A percentile compares a stretch with the other conserved stretches of the same genome.
Evolutionary conservation across 2,113 vertebrate species (phyloP).

Genomic region (Felis chaus): DNA sequence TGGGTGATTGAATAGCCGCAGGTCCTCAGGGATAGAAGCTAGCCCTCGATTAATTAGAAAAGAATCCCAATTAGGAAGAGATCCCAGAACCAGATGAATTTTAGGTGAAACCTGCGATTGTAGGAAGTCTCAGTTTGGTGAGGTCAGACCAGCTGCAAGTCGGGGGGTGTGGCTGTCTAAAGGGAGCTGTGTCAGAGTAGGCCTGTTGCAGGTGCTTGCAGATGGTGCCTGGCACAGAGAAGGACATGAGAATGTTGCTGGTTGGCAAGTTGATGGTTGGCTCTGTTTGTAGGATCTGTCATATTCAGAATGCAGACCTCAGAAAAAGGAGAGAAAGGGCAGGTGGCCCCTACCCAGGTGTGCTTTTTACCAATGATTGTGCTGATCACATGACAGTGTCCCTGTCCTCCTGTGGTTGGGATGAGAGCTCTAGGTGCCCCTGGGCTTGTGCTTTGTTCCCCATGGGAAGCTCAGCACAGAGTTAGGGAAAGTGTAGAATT

Average conservation of each 20-base stretch:
- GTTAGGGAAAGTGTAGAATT: not conserved
- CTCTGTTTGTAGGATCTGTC: not conserved
- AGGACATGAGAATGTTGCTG: not conserved
- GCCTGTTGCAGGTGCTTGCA: not conserved
- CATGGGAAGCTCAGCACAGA: not conserved
- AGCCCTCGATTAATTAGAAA: conserved; percentile 22
- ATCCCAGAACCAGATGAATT: not conserved
- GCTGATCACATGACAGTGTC: not conserved
- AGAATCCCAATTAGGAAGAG: conserved; percentile 7
- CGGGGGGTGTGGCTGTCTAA: not conserved
- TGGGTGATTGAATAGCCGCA: not conserved
- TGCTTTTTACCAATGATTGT: not conserved
- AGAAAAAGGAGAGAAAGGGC: not conserved
- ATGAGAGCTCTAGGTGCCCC: not conserved
- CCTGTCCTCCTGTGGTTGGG: not conserved
- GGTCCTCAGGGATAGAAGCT: not conserved
- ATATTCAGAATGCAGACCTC: not conserved
- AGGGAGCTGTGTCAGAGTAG: not conserved
- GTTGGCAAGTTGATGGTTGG: not conserved
- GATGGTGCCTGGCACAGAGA: not conserved
- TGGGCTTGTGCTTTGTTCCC: not conserved
- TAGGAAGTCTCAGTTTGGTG: not conserved
- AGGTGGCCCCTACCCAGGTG: not conserved
- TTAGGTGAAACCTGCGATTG: not conserved
- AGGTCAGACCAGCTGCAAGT: not conserved